Conservation (phyloP, 1,140 invertebrate species). For the Phymorhynchus buccinoides region DNA sequence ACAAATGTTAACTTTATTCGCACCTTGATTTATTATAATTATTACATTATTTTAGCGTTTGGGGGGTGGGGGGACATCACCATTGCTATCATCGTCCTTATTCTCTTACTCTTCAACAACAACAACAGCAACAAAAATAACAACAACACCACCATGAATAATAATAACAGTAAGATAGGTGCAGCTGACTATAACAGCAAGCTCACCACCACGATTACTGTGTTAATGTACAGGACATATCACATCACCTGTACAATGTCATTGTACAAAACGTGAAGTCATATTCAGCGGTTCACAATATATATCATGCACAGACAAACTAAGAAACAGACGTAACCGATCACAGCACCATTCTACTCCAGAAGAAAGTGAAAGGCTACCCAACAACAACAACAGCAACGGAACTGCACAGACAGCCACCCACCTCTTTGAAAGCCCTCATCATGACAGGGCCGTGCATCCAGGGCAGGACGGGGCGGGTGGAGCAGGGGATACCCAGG, state of each 20-base stretch:
- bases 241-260: background rate
- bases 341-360: background rate
- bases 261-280: background rate
- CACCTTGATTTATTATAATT: background rate
- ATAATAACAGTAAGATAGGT: no score
- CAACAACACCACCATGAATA: no score
- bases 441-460: conserved; percentile 62
- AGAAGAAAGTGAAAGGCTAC: background rate
- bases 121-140: no score
- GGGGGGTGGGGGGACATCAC: background rate
- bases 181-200: no score
- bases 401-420: background rate
- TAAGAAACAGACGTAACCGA: background rate
- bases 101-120: no score
- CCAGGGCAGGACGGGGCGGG: conserved; percentile 53
- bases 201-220: no score
- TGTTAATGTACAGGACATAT: no score
- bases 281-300: background rate
- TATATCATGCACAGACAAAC: background rate
- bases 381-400: background rate
- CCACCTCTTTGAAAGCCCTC: conserved; percentile 56
- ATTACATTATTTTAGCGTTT: background rate
- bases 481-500: conserved; percentile 57
- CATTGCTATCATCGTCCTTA: background rate
- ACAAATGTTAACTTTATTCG: background rate